phyloP scores from a whole-genome alignment of 2,888 invertebrate genomes.

The Caenorhabditis sulstoni region DNA sequence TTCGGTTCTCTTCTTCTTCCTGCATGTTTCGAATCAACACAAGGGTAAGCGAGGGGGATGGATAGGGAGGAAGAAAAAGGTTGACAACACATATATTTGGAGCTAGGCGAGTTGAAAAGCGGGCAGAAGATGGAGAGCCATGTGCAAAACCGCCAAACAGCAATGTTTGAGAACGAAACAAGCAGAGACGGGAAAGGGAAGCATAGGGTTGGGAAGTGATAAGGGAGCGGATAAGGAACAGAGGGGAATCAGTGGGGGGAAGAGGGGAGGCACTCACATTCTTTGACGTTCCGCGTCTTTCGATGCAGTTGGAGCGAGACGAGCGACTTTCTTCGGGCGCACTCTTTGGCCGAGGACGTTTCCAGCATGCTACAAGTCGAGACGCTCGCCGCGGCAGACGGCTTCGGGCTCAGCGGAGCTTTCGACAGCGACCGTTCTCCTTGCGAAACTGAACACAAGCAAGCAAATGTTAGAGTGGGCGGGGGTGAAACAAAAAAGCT shows the following conservation, averaged over 20 bases:
- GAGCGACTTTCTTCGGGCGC: conserved; percentile 75
- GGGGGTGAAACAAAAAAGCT: background rate
- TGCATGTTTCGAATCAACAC: background rate
- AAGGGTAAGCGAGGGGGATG: conserved; percentile 15
- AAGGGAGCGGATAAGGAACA: conserved; percentile 15
- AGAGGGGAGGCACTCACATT: conserved; percentile 52
- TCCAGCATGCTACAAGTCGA: conserved; percentile 78
- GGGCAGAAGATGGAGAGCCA: conserved; percentile 17
- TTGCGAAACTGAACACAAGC: conserved; percentile 71
- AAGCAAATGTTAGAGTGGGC: conserved; percentile 12
- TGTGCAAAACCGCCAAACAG: conserved; percentile 37
- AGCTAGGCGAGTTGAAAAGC: conserved; percentile 16
- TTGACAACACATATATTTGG: conserved; percentile 31
- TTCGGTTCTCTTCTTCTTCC: background rate
- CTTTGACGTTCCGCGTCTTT: conserved; percentile 65
- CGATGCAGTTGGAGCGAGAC: conserved; percentile 78
- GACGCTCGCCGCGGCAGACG: conserved; percentile 79
- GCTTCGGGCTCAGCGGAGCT: conserved; percentile 78
- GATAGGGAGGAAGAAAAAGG: too few relatives aligned
- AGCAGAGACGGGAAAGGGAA: conserved; percentile 16
- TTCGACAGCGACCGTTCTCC: conserved; percentile 71
- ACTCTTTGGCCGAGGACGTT: conserved; percentile 71
- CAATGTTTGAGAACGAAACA: conserved; percentile 24
- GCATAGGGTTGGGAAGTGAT: conserved; percentile 14
- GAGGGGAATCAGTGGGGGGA: too few relatives aligned